Base-by-base conservation (phyloP, 2,888 invertebrate species). In the Drosophila neonasuta region DNA sequence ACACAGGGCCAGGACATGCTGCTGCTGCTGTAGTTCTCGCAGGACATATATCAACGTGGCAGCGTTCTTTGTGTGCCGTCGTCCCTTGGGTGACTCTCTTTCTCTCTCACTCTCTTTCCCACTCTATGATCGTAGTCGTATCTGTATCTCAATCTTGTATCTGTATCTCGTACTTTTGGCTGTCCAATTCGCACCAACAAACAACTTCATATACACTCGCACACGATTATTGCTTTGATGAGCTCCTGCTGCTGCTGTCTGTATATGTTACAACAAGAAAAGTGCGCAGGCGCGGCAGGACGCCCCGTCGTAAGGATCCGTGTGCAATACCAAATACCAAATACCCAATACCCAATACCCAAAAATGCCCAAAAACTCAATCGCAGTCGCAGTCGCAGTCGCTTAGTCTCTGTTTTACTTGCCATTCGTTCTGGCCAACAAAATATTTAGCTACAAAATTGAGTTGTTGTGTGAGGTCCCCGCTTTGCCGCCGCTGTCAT, bases 221-320 rank as follows among this genome's bases (percentile, higher is more conserved):
- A 73, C 77, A 81, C 74, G 86, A 87, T 86, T 79, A 87, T 86
- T 82, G 87, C 85, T 74, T 86, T 88, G 89, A 88, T 89, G 88
- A 88, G 89, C 88, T 88, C 89, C 88, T 89, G 88, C 88, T 89
- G 89, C 84, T 88, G 74, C 74, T 88, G 86, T 86, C 87, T 80
- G 79, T 71, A 87, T 68, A n/a, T n/a, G n/a, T n/a, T n/a, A 24
- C 24, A 24, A 86, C 82, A 88, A 68, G 36, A n/a, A 80, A 80
- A 86, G 83, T 79, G 78, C 77, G 78, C 84, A 78, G 77, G 71
- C 88, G 60, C 89, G 46, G 69, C 88, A 86, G 79, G 88, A 79
- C 70, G 71, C 68, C 70, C 63, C 56, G 68, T 45, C 32, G 55
- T 36, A 71, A 62, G 70, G 74, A 74, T 50, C 56, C 56, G 63